These are phyloP conservation scores for Atta colombica DNA, from an alignment of 1,140 invertebrate genomes.

Conservation along the genomic window DNA sequence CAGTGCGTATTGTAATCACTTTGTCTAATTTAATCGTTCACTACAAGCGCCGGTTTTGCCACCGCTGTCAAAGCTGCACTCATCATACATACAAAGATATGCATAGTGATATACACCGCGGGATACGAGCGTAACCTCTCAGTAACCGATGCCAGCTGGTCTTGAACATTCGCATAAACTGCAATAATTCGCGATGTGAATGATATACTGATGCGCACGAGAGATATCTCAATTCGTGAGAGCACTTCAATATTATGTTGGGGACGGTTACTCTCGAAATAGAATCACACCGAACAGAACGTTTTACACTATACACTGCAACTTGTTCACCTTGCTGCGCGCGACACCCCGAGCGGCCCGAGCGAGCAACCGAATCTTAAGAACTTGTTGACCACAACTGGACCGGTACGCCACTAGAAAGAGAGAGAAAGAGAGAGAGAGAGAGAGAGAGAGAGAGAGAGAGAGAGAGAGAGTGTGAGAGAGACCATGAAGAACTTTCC, in stretches of 20 bases:
- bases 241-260: not conserved
- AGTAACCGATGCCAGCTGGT: not conserved
- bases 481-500: constrained; percentile 57
- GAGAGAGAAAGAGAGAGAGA: not conserved
- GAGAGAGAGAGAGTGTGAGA: not conserved
- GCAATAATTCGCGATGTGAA: not conserved
- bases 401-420: constrained; percentile 57
- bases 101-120: not conserved
- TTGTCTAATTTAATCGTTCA: not conserved
- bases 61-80: constrained; percentile 2
- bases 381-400: constrained; percentile 73
- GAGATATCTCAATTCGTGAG: not conserved
- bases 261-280: constrained; percentile 13
- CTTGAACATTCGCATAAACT: not conserved
- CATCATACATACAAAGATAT: constrained; percentile 28
- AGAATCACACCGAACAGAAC: constrained; percentile 25
- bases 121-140: not conserved
- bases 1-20: not conserved
- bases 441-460: not conserved
- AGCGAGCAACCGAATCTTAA: constrained; percentile 67
- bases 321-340: constrained; percentile 83
- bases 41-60: not conserved
- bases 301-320: constrained; percentile 29
- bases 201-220: not conserved
- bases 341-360: constrained; percentile 73